These are phyloP conservation scores for Spicauda simplicius DNA, from an alignment of 2,888 invertebrate genomes.

Conservation along the genomic window DNA sequence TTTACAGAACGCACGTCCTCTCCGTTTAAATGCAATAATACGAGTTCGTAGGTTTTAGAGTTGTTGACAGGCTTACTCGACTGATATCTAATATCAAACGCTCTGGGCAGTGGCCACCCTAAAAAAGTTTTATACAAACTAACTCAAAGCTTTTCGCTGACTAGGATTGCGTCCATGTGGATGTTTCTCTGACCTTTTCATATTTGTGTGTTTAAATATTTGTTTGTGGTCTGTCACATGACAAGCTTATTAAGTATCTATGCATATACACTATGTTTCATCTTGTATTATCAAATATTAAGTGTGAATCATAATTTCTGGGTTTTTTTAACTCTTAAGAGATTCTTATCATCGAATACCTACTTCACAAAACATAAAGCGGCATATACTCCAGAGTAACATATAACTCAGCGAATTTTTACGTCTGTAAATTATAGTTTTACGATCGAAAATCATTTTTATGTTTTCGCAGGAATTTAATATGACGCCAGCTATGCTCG, in stretches of 20 bases:
- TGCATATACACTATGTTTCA: background rate
- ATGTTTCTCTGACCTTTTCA: background rate
- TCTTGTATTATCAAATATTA: too few relatives aligned
- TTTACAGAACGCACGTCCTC: slow-evolving; percentile 80
- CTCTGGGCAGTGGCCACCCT: slow-evolving; percentile 22
- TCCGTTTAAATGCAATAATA: slow-evolving; percentile 70
- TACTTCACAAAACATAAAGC: slow-evolving; percentile 35
- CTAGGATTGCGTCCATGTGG: background rate
- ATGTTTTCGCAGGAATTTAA: slow-evolving; percentile 84
- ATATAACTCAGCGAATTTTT: slow-evolving; percentile 82
- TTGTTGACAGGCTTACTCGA: slow-evolving; percentile 35
- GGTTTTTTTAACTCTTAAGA: background rate
- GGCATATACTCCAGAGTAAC: slow-evolving; percentile 56
- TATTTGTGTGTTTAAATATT: slow-evolving; percentile 1
- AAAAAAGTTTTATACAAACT: slow-evolving; percentile 31
- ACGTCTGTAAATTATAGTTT: slow-evolving; percentile 86
- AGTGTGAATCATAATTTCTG: too few relatives aligned
- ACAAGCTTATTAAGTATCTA: background rate
- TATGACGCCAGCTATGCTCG: slow-evolving; percentile 81
- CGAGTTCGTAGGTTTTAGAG: slow-evolving; percentile 42
- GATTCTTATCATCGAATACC: background rate
- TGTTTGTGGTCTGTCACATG: background rate
- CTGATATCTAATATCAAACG: slow-evolving; percentile 36
- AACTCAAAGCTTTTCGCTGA: slow-evolving; percentile 17
- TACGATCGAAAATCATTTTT: slow-evolving; percentile 85